phyloP scores from a whole-genome alignment of 2,113 vertebrate genomes.

The Microcebus lehilahytsara region DNA sequence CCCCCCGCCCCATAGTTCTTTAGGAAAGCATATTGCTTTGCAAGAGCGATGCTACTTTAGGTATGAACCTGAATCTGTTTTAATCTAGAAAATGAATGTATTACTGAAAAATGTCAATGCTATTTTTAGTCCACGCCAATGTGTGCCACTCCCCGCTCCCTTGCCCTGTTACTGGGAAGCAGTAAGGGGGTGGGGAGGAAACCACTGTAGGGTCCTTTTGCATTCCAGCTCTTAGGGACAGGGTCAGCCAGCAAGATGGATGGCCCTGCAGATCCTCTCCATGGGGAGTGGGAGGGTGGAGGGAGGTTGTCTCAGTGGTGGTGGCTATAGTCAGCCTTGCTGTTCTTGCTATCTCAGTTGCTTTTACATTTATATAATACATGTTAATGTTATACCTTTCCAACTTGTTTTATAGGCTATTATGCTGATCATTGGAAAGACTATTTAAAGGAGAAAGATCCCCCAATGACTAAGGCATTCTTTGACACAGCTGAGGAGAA shows the following conservation, averaged over 20 bases:
- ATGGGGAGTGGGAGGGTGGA: neutral
- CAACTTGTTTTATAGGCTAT: conserved; percentile 87
- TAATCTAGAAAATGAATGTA: neutral
- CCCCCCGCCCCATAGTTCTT: neutral
- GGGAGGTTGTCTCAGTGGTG: neutral
- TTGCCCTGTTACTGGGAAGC: neutral
- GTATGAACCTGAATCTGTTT: neutral
- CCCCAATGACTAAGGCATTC: conserved; percentile 86
- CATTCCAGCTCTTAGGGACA: neutral
- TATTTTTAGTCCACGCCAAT: neutral
- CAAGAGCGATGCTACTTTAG: neutral
- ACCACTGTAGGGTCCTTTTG: neutral
- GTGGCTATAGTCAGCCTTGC: neutral
- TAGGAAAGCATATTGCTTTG: neutral
- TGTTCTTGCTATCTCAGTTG: neutral
- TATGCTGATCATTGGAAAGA: conserved; percentile 89
- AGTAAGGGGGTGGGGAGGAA: neutral
- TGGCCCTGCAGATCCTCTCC: neutral
- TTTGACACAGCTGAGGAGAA: conserved; percentile 89
- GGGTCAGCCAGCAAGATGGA: neutral
- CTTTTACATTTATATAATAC: neutral
- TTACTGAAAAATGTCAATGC: neutral
- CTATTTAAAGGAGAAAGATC: conserved; percentile 83
- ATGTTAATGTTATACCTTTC: conserved; percentile 9
- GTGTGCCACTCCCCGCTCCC: neutral